A percentile compares a stretch with the other conserved stretches of the same genome.
Conservation (phyloP, 2,797 vertebrate genomes). For the Limosa lapponica region DNA sequence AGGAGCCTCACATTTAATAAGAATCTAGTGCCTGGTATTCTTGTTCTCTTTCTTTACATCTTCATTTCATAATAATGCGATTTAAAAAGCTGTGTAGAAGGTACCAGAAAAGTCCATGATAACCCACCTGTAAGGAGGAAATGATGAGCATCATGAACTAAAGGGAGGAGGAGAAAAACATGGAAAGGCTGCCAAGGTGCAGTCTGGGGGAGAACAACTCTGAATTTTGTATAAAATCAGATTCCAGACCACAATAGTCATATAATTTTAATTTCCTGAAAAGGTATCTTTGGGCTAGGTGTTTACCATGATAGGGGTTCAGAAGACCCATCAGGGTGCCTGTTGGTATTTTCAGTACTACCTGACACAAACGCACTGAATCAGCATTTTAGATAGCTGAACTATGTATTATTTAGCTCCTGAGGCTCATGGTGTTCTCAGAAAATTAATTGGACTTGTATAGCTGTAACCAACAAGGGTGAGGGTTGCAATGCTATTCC, state of each 20-base stretch:
- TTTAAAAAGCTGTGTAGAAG: conserved; percentile 35
- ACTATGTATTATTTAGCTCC: neutral
- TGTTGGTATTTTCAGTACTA: neutral
- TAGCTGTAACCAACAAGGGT: neutral
- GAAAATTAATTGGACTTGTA: neutral
- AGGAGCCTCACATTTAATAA: neutral
- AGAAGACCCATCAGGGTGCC: neutral
- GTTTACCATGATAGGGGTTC: neutral
- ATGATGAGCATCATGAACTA: neutral
- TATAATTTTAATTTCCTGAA: neutral
- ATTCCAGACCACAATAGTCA: neutral
- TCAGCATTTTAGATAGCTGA: neutral
- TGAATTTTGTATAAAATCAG: neutral
- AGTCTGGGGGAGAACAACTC: neutral
- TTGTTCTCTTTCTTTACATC: neutral
- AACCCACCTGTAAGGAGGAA: conserved; percentile 30
- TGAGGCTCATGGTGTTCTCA: neutral
- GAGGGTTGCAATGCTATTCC: neutral
- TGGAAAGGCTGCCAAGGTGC: neutral
- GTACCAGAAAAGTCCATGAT: conserved; percentile 10
- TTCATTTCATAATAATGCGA: conserved; percentile 2
- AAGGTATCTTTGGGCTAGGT: neutral
- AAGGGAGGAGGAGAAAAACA: neutral
- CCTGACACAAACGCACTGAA: neutral
- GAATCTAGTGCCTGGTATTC: neutral